Conservation (phyloP, 2,888 invertebrate genomes). For the Saturnia pavonia region DNA sequence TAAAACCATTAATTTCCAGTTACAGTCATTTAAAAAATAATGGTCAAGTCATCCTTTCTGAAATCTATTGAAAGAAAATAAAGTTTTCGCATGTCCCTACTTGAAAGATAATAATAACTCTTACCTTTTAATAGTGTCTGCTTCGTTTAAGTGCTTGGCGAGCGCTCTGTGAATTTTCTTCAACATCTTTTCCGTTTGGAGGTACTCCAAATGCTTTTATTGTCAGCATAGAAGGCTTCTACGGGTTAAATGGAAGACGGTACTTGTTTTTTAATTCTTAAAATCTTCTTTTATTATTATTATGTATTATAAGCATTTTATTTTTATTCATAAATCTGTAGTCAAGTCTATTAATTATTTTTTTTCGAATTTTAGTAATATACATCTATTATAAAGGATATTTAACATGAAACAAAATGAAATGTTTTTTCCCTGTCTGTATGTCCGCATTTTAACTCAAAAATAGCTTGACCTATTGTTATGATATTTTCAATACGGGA, state of each 20-base stretch:
- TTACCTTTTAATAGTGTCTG: constrained; percentile 55
- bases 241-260: constrained; percentile 51
- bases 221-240: constrained; percentile 59
- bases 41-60: neutral
- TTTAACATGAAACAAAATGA: no score
- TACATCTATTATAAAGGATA: no score
- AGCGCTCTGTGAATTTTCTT: constrained; percentile 41
- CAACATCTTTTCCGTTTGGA: constrained; percentile 70
- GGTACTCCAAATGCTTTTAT: constrained; percentile 70
- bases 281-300: neutral
- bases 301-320: no score
- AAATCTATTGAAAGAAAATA: constrained; percentile 16
- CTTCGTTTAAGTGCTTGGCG: constrained; percentile 44
- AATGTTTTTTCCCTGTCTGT: no score
- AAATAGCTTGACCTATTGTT: no score
- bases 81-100: constrained; percentile 7
- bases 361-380: no score
- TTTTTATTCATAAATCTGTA: no score
- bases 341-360: no score
- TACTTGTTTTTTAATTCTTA: constrained; percentile 12
- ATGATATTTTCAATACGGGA: no score
- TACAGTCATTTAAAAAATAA: neutral
- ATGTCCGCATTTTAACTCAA: no score
- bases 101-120: constrained; percentile 48
- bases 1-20: neutral